A percentile compares a stretch with the other conserved stretches of the same genome.
Evolutionary conservation across 2,113 vertebrate genomes (phyloP).

Genomic region (Anolis sagrei): DNA sequence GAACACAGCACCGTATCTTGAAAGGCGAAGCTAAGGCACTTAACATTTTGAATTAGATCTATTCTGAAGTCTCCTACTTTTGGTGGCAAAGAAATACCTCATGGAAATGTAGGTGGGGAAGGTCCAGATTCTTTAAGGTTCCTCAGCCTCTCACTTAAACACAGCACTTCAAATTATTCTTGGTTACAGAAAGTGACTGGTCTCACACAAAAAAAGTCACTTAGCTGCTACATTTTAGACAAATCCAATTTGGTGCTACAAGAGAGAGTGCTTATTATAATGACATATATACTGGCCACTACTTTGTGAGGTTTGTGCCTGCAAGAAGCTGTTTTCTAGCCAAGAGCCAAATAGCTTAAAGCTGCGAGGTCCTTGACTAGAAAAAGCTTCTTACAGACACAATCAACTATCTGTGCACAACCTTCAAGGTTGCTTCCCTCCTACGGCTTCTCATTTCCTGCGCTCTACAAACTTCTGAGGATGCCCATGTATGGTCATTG

Average conservation of each 20-base stretch:
- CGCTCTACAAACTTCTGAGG: slow-evolving; percentile 1
- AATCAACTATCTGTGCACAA: neutral
- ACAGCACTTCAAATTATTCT: neutral
- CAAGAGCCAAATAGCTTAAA: neutral
- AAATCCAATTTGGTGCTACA: neutral
- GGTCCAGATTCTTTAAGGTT: neutral
- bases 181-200: neutral
- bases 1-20: too few species aligned
- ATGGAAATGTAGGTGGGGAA: too few species aligned
- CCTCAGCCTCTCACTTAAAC: neutral
- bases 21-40: neutral
- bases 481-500: slow-evolving; percentile 66
- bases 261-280: neutral
- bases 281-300: neutral
- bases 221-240: neutral
- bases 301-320: neutral
- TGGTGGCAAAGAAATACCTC: too few species aligned
- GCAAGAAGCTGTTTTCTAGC: neutral
- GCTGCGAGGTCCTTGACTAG: neutral
- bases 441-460: neutral
- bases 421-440: slow-evolving; percentile 13
- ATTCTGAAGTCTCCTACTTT: neutral
- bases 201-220: neutral
- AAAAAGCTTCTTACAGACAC: neutral
- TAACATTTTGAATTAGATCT: neutral